Evolutionary conservation across 1,140 invertebrate species (phyloP).

Genomic region (Drosophila aff.): DNA sequence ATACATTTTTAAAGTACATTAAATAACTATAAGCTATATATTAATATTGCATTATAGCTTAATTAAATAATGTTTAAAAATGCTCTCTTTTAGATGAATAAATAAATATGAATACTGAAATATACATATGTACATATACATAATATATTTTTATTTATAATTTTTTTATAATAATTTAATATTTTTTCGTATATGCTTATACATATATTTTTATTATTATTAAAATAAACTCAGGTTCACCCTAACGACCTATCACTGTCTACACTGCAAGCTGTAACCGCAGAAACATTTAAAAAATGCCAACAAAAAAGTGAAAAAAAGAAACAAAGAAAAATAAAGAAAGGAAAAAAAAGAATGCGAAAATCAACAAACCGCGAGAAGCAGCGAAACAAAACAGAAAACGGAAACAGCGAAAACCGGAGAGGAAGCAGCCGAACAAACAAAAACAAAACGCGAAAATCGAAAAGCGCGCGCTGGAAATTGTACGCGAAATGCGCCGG

Average conservation of each 20-base stretch:
- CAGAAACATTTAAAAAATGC: conserved; percentile 69
- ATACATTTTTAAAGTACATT: no score
- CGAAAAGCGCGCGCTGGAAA: conserved; percentile 47
- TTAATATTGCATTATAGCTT: no score
- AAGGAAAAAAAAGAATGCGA: conserved; percentile 10
- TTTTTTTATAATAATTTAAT: neutral
- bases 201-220: neutral
- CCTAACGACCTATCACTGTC: conserved; percentile 11
- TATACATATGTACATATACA: no score
- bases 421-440: conserved; percentile 43
- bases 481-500: conserved; percentile 67
- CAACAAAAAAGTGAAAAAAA: conserved; percentile 8
- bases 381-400: conserved; percentile 43
- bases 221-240: neutral
- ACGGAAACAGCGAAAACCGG: conserved; percentile 19
- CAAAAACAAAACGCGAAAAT: conserved; percentile 27
- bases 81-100: no score
- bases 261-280: conserved; percentile 38
- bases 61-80: no score
- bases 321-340: conserved; percentile 12
- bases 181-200: neutral
- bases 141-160: no score
- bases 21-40: no score
- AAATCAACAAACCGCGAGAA: conserved; percentile 39
- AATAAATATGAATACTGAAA: no score